Conservation (phyloP, 2,888 invertebrate species). For the Drosophila fulvimacula region DNA sequence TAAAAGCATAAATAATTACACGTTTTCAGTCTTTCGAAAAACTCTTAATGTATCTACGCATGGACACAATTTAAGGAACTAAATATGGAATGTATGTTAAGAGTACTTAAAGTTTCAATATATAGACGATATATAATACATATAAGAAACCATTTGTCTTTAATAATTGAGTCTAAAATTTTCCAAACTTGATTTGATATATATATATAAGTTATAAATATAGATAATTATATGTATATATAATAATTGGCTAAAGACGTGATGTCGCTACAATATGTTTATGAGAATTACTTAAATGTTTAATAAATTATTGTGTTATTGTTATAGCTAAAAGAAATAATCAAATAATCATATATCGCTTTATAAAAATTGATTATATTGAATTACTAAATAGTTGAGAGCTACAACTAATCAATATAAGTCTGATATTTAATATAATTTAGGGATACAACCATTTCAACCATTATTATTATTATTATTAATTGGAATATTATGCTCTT, state of each 20-base stretch:
- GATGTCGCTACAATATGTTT: slow-evolving; percentile 9
- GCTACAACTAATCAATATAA: no score
- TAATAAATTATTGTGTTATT: slow-evolving; percentile 12
- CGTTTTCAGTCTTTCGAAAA: slow-evolving; percentile 48
- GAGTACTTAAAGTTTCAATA: slow-evolving; percentile 7
- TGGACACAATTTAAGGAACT: slow-evolving; percentile 14
- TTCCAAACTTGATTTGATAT: not conserved
- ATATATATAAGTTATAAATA: slow-evolving; percentile 2
- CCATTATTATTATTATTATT: not conserved
- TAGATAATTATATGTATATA: not conserved
- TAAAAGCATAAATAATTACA: slow-evolving; percentile 23
- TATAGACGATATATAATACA: not conserved
- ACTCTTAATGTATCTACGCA: slow-evolving; percentile 25
- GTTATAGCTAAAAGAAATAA: not conserved
- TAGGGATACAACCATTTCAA: slow-evolving; percentile 12
- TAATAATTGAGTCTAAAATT: slow-evolving; percentile 4
- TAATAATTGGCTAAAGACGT: not conserved
- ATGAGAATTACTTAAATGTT: slow-evolving; percentile 5
- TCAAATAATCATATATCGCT: not conserved
- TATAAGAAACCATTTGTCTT: not conserved
- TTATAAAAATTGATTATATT: slow-evolving; percentile 1
- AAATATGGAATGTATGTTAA: not conserved
- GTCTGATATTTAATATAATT: not conserved
- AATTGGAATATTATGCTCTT: slow-evolving; percentile 26
- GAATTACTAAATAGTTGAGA: not conserved